A percentile compares a stretch with the other conserved stretches of the same genome.
Conservation (phyloP, 2,113 vertebrate genomes). For the Athene noctua region DNA sequence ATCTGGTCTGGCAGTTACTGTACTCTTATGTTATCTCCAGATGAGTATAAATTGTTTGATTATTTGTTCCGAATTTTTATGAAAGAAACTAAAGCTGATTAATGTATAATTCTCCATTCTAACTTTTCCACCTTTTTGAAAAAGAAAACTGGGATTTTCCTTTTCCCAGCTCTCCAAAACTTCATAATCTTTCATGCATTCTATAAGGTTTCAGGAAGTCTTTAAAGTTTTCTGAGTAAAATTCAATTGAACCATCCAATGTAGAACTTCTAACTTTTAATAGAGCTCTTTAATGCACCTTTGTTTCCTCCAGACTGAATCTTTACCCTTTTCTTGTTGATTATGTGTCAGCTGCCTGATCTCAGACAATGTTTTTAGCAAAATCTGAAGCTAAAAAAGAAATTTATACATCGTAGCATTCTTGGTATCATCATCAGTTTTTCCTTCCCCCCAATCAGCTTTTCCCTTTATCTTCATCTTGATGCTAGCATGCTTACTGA, state of each 20-base stretch:
- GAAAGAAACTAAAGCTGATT: neutral
- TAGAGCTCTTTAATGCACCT: neutral
- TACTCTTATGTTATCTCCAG: neutral
- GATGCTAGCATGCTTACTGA: neutral
- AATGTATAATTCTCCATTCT: neutral
- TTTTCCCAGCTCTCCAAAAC: neutral
- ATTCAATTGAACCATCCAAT: neutral
- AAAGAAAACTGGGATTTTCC: neutral
- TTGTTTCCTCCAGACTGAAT: neutral
- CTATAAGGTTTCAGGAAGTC: neutral
- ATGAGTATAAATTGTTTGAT: conserved; percentile 21
- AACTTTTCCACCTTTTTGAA: neutral
- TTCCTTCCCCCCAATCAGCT: neutral
- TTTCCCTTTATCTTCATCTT: neutral
- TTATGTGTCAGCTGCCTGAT: neutral
- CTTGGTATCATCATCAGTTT: neutral
- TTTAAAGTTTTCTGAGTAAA: conserved; percentile 2
- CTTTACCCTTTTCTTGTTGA: neutral
- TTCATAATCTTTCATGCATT: neutral
- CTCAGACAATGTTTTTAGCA: neutral
- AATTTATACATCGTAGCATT: neutral
- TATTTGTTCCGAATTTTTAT: conserved; percentile 19
- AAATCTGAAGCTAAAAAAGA: neutral
- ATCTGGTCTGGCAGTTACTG: neutral
- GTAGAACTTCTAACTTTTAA: neutral